A percentile compares a stretch with the other conserved stretches of the same genome.
Conservation (phyloP, 2,888 invertebrate genomes). For the Cryptocephalus moraei region DNA sequence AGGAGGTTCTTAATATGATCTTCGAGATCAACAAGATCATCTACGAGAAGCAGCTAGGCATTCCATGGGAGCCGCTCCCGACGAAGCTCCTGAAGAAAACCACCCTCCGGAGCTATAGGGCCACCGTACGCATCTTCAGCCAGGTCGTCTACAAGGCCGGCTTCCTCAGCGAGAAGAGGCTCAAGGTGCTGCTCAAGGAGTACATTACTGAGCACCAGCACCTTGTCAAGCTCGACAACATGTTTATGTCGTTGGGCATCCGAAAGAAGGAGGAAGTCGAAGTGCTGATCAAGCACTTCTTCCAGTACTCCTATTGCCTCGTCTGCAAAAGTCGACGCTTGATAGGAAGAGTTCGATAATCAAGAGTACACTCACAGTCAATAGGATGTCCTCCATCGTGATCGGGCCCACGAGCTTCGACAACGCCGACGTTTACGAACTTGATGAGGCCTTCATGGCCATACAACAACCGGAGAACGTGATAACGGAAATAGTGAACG, state of each 20-base stretch:
- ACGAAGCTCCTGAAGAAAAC: conserved; percentile 34
- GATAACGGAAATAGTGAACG: conserved; percentile 9
- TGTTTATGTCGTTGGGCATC: too few species aligned
- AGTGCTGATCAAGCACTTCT: conserved; percentile 61
- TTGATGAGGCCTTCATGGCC: conserved; percentile 8
- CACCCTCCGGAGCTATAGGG: conserved; percentile 40
- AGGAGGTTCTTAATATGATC: conserved; percentile 43
- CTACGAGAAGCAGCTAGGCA: conserved; percentile 52
- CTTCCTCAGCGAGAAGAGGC: too few species aligned
- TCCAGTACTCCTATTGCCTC: conserved; percentile 62
- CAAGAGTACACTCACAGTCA: too few species aligned
- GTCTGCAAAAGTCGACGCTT: too few species aligned
- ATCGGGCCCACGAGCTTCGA: too few species aligned
- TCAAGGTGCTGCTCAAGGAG: too few species aligned
- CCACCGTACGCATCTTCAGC: conserved; percentile 6
- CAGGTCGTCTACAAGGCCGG: too few species aligned
- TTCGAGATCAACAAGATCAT: conserved; percentile 48
- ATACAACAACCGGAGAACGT: conserved; percentile 7
- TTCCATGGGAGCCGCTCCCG: conserved; percentile 45
- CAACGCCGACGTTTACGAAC: conserved; percentile 4
- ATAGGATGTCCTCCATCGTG: too few species aligned
- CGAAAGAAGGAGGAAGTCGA: too few species aligned
- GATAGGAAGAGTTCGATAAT: too few species aligned
- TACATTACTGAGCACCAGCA: too few species aligned
- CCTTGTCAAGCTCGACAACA: too few species aligned